Base-by-base conservation (phyloP, 2,888 invertebrate genomes). In the Eupithecia centaureata region DNA sequence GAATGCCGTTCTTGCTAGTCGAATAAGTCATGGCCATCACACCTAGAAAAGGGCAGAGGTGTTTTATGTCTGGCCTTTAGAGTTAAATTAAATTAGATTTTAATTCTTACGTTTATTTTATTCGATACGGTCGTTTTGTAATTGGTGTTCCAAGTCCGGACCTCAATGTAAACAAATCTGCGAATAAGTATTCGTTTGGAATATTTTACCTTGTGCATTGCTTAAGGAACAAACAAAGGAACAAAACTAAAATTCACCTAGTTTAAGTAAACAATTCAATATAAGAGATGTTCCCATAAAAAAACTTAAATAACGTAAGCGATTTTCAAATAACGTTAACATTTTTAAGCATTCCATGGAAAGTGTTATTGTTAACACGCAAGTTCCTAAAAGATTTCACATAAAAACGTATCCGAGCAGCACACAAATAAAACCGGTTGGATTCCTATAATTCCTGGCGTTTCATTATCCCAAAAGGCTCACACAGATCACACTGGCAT, bases 1-100 rank as follows among this genome's bases (percentile, higher is more conserved):
- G 71, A 72, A 68, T 67, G 58, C 60, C 47, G 30, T 57, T 32
- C 30, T n/a, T n/a, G 30, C 18, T 22, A 69, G 63, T 65, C 54
- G 64, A 65, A 58, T 70, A 68, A 72, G 69, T 72, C 64, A 69
- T 59, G 63, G 61, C 61, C 64, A 64, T 52, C 13, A 47, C 32
- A 57, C 52, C 22, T 58, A 61, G 57, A 63, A 57, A 64, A 62
- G 64, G 62, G 65, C 62, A 64, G n/a, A 42, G 32, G 25, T 28
- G 56, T 32, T 28, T 18, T 12, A 32, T 59, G 38, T 12, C 13
- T 33, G 59, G 35, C 35, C 35, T 59, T 59, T 38, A 13, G 30
- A 57, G 57, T n/a, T n/a, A n/a, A n/a, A n/a, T n/a, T n/a, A n/a
- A n/a, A n/a, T n/a, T n/a, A n/a, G n/a, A 56, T 56, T 51, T 1